Evolutionary conservation across 2,113 vertebrate genomes (phyloP).

Genomic region (Gadus chalcogrammus): DNA sequence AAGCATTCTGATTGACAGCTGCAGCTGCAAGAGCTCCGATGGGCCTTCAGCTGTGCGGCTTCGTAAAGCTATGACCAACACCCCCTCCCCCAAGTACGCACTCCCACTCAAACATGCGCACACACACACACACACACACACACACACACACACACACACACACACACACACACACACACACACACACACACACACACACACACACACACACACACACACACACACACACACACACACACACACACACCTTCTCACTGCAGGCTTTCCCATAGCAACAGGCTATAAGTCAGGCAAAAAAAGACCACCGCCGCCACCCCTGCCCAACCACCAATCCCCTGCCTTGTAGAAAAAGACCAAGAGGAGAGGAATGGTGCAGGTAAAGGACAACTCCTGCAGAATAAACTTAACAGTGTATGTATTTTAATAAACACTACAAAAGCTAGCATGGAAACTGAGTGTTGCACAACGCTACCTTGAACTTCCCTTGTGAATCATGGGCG

Average conservation of each 20-base stretch:
- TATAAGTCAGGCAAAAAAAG: conserved; percentile 76
- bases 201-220: too few species aligned
- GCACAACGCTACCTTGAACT: too few species aligned
- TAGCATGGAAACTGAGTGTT: too few species aligned
- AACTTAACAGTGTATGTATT: too few species aligned
- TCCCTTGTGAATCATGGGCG: too few species aligned
- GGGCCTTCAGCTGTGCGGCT: conserved; percentile 71
- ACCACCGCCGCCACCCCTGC: conserved; percentile 46
- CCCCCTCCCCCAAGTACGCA: conserved; percentile 36
- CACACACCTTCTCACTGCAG: conserved; percentile 36
- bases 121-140: conserved; percentile 15
- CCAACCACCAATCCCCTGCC: neutral
- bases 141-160: conserved; percentile 13
- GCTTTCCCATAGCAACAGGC: conserved; percentile 74
- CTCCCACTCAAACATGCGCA: too few species aligned
- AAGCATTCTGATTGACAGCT: conserved; percentile 72
- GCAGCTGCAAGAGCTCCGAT: conserved; percentile 67
- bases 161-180: too few species aligned
- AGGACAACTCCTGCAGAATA: conserved; percentile 10
- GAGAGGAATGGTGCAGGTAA: conserved; percentile 2
- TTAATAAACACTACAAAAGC: too few species aligned
- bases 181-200: too few species aligned
- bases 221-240: neutral
- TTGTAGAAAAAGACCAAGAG: neutral
- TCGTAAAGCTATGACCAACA: conserved; percentile 64